Percentiles rank a stretch among this genome's conserved stretches.
Evolutionary conservation across 2,113 vertebrate species (phyloP).

Genomic region (Mesembrinibis cayennensis): DNA sequence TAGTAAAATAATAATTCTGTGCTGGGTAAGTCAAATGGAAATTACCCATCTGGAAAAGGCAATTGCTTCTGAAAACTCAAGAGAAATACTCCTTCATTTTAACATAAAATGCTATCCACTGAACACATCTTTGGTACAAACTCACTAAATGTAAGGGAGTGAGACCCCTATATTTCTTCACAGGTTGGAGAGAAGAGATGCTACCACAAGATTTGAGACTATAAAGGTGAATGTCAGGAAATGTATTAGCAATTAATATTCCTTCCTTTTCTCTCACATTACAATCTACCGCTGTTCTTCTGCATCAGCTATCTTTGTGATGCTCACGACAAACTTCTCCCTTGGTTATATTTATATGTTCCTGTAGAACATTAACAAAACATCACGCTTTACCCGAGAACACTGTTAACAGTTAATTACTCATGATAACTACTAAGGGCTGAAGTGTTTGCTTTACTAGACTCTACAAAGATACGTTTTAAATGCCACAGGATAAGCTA

Average conservation of each 20-base stretch:
- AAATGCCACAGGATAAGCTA: not conserved
- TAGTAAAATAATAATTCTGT: not conserved
- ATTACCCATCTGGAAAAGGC: not conserved
- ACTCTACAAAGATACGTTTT: not conserved
- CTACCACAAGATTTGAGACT: not conserved
- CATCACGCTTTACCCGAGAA: not conserved
- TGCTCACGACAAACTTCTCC: conserved; percentile 15
- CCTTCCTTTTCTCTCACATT: not conserved
- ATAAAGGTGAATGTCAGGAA: not conserved
- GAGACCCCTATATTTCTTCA: not conserved
- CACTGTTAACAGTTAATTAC: conserved; percentile 20
- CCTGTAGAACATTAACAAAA: conserved; percentile 26
- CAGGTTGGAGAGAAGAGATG: not conserved
- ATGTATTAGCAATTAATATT: not conserved
- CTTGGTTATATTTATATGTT: not conserved
- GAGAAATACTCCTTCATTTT: not conserved
- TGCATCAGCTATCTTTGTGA: not conserved
- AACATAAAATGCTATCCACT: not conserved
- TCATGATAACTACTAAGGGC: not conserved
- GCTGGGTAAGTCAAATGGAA: not conserved
- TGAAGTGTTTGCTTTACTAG: conserved; percentile 33
- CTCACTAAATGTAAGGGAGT: not conserved
- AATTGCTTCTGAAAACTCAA: not conserved
- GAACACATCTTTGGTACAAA: not conserved
- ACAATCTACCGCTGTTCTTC: not conserved